Evolutionary conservation across 2,113 vertebrate genomes (phyloP), one percentile per base, ranked within the genome.

Genomic region (Zootoca vivipara): DNA sequence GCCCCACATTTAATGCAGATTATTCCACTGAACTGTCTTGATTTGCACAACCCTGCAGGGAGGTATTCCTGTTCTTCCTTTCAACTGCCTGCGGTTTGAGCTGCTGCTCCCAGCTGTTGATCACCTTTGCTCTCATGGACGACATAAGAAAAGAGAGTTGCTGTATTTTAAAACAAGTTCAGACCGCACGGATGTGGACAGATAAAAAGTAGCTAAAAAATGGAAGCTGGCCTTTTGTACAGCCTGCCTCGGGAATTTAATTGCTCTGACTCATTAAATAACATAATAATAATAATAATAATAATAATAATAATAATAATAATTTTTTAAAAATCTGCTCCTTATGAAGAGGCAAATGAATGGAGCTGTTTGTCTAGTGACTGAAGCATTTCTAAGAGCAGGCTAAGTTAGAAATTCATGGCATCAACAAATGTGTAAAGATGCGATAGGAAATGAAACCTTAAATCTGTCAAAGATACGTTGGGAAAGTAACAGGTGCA

Each of bases 391-490:
- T 93, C 38, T 74, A 93, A 85, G 74, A 93, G 52, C 65, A 83
- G 72, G 65, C 78, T 89, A 92, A 92, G 75, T 90, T 89, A 85
- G 26, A 93, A 79, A 91, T 82, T 89, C 81, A 85, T 95, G 94
- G 93, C 85, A 96, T 79, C 56, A 82, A 90, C 89, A 92, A 90
- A 65, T 83, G 33, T 75, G 90, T 91, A 91, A 88, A 88, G 83
- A 87, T 46, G 92, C 26, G 15, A 92, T 81, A 73, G 83, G 86
- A 95, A 95, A 94, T 13, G 74, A 46, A 81, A 62, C 92, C 94
- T 90, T 42, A 92, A 85, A 94, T 92, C 91, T 92, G 87, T 85
- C 74, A 93, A 94, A 91, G 89, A 87, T 65, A 77, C 83, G 64
- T 56, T 92, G 73, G 85, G 85, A 82, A 94, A 86, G 85, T 85